Evolutionary conservation across 1,140 invertebrate species (phyloP).

Genomic region (Drosophila oshimai): DNA sequence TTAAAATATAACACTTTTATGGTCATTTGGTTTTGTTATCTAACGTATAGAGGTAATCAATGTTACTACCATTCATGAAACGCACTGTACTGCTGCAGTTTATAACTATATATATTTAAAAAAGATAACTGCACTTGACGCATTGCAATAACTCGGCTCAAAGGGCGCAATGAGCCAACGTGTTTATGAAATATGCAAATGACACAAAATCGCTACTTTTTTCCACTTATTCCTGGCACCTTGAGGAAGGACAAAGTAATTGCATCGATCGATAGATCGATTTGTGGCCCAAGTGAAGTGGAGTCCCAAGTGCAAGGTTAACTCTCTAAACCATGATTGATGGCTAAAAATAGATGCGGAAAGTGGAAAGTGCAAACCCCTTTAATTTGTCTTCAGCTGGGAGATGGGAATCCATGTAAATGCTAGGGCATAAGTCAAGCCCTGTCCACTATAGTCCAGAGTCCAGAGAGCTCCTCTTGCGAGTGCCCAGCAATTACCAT

Average conservation of each 20-base stretch:
- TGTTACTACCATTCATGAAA: neutral
- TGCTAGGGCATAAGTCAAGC: constrained; percentile 29
- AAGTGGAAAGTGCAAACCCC: neutral
- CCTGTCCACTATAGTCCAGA: neutral
- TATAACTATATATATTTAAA: neutral
- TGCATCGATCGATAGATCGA: constrained; percentile 11
- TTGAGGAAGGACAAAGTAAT: too few species aligned
- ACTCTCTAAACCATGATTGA: constrained; percentile 2
- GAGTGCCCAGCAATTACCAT: constrained; percentile 21
- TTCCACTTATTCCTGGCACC: neutral
- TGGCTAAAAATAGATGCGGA: too few species aligned
- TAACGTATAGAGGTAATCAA: too few species aligned
- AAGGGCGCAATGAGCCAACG: constrained; percentile 15
- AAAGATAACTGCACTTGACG: neutral
- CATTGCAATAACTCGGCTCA: constrained; percentile 8
- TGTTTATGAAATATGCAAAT: constrained; percentile 64
- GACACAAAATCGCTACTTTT: constrained; percentile 30
- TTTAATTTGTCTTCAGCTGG: constrained; percentile 24
- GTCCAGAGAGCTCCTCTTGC: neutral
- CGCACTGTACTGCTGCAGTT: neutral
- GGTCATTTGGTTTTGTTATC: neutral
- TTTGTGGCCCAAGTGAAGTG: neutral
- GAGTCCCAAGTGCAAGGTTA: neutral
- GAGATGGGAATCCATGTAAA: constrained; percentile 1
- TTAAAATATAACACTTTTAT: neutral